These are phyloP conservation scores for Monochamus alternatus DNA, from an alignment of 2,888 invertebrate species.

Conservation along the genomic window DNA sequence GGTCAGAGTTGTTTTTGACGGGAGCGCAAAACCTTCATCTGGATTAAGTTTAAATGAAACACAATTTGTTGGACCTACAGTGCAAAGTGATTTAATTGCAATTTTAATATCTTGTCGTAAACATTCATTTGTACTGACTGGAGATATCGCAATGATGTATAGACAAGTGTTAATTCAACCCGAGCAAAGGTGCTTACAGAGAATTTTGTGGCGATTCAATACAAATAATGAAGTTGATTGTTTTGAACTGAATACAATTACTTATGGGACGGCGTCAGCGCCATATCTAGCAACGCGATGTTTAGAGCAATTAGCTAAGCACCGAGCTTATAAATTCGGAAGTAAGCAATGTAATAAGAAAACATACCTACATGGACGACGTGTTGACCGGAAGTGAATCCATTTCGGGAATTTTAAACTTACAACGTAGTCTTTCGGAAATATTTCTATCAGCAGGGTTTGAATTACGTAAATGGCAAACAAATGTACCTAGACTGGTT, in stretches of 20 bases:
- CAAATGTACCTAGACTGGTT: too few species aligned
- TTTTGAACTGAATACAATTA: neutral
- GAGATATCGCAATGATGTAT: too few species aligned
- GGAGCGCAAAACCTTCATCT: constrained; percentile 8
- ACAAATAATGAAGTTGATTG: too few species aligned
- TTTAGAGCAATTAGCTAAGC: too few species aligned
- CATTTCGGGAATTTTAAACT: neutral
- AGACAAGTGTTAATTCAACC: too few species aligned
- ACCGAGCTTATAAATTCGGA: too few species aligned
- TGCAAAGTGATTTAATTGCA: neutral
- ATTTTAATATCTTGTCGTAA: neutral
- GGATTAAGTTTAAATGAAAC: constrained; percentile 21
- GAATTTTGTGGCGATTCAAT: too few species aligned
- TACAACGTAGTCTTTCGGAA: neutral
- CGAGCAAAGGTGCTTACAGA: too few species aligned
- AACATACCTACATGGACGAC: too few species aligned
- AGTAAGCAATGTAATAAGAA: too few species aligned
- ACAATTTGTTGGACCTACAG: neutral
- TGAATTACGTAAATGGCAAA: neutral
- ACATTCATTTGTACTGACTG: too few species aligned
- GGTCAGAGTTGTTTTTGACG: constrained; percentile 38
- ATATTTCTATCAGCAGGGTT: neutral
- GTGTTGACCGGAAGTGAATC: too few species aligned
- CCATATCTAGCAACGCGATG: neutral
- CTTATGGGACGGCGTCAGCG: neutral